These are phyloP conservation scores for Tuberolachnus salignus DNA, from an alignment of 2,888 invertebrate genomes.

Conservation along the genomic window DNA sequence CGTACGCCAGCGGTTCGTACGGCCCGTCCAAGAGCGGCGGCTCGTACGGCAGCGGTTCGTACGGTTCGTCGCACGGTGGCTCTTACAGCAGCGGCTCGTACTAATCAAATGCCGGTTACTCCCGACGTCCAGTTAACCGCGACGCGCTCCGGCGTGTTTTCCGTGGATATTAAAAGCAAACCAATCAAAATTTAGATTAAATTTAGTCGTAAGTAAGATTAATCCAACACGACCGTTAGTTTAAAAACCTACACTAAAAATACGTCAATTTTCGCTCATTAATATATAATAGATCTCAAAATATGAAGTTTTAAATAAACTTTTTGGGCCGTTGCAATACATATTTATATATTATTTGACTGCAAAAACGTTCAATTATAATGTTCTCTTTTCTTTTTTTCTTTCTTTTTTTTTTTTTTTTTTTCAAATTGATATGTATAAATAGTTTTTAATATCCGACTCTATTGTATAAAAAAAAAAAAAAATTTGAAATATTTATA, in stretches of 20 bases:
- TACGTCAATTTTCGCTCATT: slow-evolving; percentile 14
- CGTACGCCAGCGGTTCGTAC: too few relatives aligned
- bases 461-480: not conserved
- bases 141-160: not conserved
- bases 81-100: slow-evolving; percentile 22
- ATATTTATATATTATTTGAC: slow-evolving; percentile 19
- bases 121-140: not conserved
- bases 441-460: slow-evolving; percentile 8
- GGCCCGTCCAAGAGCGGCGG: not conserved
- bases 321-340: slow-evolving; percentile 42
- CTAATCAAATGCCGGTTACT: not conserved
- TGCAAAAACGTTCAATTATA: slow-evolving; percentile 14
- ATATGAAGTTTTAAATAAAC: slow-evolving; percentile 23
- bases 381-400: not conserved
- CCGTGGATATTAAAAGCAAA: not conserved
- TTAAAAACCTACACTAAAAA: not conserved
- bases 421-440: slow-evolving; percentile 7
- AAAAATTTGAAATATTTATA: not conserved
- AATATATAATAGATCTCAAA: slow-evolving; percentile 40
- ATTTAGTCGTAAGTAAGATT: not conserved
- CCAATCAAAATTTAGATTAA: slow-evolving; percentile 35
- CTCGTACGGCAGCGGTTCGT: slow-evolving; percentile 24
- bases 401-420: not conserved
- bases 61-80: not conserved
- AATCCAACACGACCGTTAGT: not conserved